These are phyloP conservation scores for Cheilosia vernalis DNA, from an alignment of 2,888 invertebrate genomes.

Conservation along the genomic window DNA sequence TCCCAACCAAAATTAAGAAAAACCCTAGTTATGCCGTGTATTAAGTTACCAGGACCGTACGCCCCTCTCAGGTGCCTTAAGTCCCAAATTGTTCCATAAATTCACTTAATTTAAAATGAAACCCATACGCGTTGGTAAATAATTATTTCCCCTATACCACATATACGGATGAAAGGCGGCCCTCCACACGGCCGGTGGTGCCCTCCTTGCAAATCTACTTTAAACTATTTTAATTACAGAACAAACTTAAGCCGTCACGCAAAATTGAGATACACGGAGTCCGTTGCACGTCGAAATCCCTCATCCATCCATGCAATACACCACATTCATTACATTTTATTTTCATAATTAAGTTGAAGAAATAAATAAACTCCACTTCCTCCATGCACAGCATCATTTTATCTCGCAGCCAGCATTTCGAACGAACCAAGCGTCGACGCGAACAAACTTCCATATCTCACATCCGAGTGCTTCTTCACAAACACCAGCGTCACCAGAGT, in stretches of 20 bases:
- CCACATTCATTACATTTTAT: slow-evolving; percentile 57
- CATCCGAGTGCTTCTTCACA: slow-evolving; percentile 32
- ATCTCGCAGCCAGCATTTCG: slow-evolving; percentile 15
- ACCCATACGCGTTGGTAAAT: too few species aligned
- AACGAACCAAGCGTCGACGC: background rate
- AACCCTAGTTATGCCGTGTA: too few species aligned
- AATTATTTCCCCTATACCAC: too few species aligned
- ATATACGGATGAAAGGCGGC: too few species aligned
- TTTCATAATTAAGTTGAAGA: slow-evolving; percentile 66
- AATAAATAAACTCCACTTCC: slow-evolving; percentile 50
- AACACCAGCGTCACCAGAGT: slow-evolving; percentile 25
- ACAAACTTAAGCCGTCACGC: slow-evolving; percentile 16
- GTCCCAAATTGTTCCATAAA: too few species aligned
- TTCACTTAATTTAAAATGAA: too few species aligned
- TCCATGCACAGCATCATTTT: slow-evolving; percentile 32
- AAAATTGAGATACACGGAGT: background rate
- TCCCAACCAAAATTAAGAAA: too few species aligned
- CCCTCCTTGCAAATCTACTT: background rate
- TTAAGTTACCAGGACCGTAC: too few species aligned
- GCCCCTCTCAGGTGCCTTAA: too few species aligned
- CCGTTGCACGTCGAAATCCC: background rate
- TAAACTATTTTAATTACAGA: slow-evolving; percentile 36
- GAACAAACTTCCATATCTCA: slow-evolving; percentile 18
- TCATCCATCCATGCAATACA: background rate
- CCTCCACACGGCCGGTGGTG: too few species aligned